These are phyloP conservation scores for Caenorhabditis sp. DNA, from an alignment of 2,888 invertebrate species.

Conservation along the genomic window DNA sequence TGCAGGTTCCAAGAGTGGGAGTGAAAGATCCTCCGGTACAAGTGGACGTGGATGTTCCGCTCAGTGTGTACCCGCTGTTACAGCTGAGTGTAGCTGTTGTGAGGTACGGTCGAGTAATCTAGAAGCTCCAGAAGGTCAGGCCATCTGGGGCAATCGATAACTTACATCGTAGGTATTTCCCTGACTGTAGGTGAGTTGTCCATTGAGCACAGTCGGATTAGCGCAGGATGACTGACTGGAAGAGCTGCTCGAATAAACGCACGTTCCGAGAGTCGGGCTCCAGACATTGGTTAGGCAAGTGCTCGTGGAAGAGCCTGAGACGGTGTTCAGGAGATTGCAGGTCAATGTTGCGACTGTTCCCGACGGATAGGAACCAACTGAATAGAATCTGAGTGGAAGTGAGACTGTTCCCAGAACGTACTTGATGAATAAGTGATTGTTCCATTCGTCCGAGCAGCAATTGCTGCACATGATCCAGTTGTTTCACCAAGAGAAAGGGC, in stretches of 20 bases:
- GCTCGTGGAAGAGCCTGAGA: constrained; percentile 31
- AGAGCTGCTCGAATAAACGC: background rate
- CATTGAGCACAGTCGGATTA: constrained; percentile 10
- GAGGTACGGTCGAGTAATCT: constrained; percentile 11
- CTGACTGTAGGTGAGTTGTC: constrained; percentile 18
- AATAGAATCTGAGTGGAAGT: background rate
- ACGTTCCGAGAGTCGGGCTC: constrained; percentile 41
- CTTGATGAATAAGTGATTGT: constrained; percentile 34
- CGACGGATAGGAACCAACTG: constrained; percentile 40
- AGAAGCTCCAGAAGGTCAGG: no score
- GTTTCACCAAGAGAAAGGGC: constrained; percentile 24
- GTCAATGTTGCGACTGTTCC: constrained; percentile 64
- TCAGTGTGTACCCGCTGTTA: constrained; percentile 55
- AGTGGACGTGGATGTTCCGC: constrained; percentile 18
- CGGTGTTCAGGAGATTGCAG: constrained; percentile 59
- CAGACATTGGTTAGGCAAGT: constrained; percentile 55
- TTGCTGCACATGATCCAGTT: constrained; percentile 14
- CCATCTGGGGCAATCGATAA: no score
- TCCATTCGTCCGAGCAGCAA: constrained; percentile 29
- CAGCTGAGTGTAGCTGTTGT: constrained; percentile 67
- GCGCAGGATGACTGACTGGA: background rate
- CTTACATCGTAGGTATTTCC: constrained; percentile 16
- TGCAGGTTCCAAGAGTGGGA: no score
- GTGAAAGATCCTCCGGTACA: constrained; percentile 50
- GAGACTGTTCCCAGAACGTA: background rate